Evolutionary conservation across 2,797 vertebrate genomes (phyloP).

Genomic region (Dicrostonyx torquatus): DNA sequence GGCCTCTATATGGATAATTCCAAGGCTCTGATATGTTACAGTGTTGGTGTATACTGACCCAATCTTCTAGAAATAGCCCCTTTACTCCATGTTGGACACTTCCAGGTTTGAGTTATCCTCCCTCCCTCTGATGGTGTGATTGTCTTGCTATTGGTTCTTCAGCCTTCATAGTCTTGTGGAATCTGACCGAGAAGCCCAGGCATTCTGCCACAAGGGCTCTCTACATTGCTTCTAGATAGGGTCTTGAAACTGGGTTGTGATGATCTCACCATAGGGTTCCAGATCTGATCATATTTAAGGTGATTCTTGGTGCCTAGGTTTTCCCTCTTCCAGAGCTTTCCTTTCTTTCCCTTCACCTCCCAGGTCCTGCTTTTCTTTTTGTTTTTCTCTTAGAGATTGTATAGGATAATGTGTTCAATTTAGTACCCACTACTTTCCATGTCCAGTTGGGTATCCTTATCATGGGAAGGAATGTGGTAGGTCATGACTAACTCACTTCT

Average conservation of each 20-base stretch:
- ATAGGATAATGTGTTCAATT: background rate
- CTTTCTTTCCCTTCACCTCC: no score
- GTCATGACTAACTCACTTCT: background rate
- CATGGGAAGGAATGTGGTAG: background rate
- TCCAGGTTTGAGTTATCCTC: background rate
- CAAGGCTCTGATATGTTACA: background rate
- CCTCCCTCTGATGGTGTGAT: background rate
- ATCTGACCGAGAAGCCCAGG: background rate
- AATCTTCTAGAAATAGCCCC: background rate
- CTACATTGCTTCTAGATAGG: background rate
- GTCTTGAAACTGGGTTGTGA: background rate
- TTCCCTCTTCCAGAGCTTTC: constrained; percentile 1
- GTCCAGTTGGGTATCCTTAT: background rate
- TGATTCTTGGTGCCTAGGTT: background rate
- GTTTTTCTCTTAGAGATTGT: background rate
- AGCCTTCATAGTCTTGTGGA: background rate
- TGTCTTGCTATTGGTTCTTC: background rate
- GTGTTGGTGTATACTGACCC: background rate
- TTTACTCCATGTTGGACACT: background rate
- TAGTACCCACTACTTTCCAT: background rate
- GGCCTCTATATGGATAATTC: background rate
- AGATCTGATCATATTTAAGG: background rate
- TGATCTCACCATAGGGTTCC: background rate
- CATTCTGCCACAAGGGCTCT: background rate
- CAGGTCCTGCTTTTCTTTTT: background rate